Evolutionary conservation across 2,113 vertebrate species (phyloP).

Genomic region (Gnathonemus longibarbis): DNA sequence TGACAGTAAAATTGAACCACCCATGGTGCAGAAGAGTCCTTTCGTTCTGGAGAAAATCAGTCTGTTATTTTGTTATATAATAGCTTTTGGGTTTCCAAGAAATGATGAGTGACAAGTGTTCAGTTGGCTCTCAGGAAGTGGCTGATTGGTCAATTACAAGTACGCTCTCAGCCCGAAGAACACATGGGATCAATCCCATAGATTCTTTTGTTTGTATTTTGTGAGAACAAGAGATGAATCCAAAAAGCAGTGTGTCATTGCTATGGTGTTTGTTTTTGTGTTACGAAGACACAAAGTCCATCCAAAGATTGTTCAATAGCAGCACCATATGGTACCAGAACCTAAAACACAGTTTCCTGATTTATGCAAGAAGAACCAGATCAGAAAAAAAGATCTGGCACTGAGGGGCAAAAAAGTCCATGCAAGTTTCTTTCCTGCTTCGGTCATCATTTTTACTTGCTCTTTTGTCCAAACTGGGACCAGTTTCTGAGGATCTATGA

Average conservation of each 20-base stretch:
- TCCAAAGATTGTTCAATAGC: background rate
- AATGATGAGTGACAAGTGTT: background rate
- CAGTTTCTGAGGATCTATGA: background rate
- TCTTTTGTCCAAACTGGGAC: background rate
- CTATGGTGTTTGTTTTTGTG: background rate
- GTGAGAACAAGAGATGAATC: background rate
- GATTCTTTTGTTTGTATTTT: background rate
- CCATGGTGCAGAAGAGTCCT: background rate
- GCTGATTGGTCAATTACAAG: constrained; percentile 5
- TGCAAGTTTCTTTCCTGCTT: background rate
- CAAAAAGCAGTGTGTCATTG: background rate
- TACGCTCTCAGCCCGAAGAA: background rate
- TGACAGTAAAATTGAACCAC: background rate
- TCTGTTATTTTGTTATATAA: background rate
- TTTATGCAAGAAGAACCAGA: background rate
- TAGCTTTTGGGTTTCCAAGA: background rate
- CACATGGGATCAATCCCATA: background rate
- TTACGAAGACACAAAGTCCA: background rate
- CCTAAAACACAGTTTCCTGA: background rate
- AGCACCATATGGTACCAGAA: background rate
- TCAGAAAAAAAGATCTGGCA: background rate
- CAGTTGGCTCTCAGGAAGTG: background rate
- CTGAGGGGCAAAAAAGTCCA: background rate
- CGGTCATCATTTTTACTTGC: background rate
- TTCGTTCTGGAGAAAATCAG: background rate